A percentile compares a stretch with the other conserved stretches of the same genome.
These are phyloP conservation scores for Tetranychus truncatus DNA, from an alignment of 2,888 invertebrate species.

Conservation along the genomic window DNA sequence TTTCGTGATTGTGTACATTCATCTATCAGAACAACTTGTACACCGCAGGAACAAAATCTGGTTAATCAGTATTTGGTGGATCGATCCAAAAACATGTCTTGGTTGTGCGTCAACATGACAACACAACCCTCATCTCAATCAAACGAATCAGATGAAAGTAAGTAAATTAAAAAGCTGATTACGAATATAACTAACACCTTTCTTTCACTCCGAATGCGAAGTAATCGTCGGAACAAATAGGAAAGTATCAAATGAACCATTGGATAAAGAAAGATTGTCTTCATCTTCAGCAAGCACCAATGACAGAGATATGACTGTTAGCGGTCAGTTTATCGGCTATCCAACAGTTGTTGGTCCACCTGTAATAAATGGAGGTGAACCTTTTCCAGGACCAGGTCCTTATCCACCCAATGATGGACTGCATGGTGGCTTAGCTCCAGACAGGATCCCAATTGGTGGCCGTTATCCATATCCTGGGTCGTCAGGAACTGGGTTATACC, in stretches of 20 bases:
- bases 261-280: neutral
- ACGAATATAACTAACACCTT: neutral
- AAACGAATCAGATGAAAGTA: neutral
- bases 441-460: neutral
- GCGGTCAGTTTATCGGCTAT: neutral
- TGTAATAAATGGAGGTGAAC: neutral
- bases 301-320: neutral
- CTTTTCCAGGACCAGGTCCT: neutral
- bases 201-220: neutral
- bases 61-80: conserved; percentile 4
- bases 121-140: neutral
- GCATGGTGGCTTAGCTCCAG: neutral
- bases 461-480: neutral
- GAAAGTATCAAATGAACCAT: neutral
- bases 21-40: neutral
- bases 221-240: neutral
- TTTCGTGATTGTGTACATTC: conserved; percentile 3
- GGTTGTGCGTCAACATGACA: neutral
- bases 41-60: neutral
- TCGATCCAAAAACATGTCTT: neutral
- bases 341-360: neutral
- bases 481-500: neutral
- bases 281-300: neutral
- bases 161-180: neutral
- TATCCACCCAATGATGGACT: neutral